These are phyloP conservation scores for Mechanitis messenoides DNA, from an alignment of 2,888 invertebrate species.

Conservation along the genomic window DNA sequence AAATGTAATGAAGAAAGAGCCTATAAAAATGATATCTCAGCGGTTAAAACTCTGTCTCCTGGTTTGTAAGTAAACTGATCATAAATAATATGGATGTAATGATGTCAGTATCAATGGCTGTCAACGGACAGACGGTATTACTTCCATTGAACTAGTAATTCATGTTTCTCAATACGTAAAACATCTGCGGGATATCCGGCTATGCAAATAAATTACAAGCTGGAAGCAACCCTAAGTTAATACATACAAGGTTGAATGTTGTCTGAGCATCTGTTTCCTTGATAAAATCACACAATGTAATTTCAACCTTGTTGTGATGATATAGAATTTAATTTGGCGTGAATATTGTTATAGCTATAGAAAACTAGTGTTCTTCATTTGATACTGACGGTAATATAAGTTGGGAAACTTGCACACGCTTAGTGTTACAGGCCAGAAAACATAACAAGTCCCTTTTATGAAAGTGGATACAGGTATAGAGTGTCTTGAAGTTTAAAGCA, in stretches of 20 bases:
- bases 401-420: slow-evolving; percentile 32
- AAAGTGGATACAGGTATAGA: slow-evolving; percentile 2
- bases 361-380: slow-evolving; percentile 28
- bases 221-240: slow-evolving; percentile 17
- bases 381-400: slow-evolving; percentile 39
- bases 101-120: slow-evolving; percentile 20
- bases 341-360: not conserved
- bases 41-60: no score
- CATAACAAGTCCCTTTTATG: not conserved
- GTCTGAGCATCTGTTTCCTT: slow-evolving; percentile 2
- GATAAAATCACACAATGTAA: not conserved
- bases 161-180: slow-evolving; percentile 54
- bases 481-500: no score
- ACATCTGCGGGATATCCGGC: slow-evolving; percentile 46
- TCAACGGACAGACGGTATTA: slow-evolving; percentile 21
- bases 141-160: slow-evolving; percentile 47
- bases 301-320: not conserved
- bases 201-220: slow-evolving; percentile 15
- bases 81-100: slow-evolving; percentile 16
- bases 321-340: not conserved
- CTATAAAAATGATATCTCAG: no score
- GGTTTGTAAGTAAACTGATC: not conserved
- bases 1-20: no score
- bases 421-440: slow-evolving; percentile 18
- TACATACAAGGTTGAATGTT: slow-evolving; percentile 12